A percentile compares a stretch with the other conserved stretches of the same genome.
Conservation (phyloP, 92 coral and sea anemone species). For the Epizoanthus fatuus region DNA sequence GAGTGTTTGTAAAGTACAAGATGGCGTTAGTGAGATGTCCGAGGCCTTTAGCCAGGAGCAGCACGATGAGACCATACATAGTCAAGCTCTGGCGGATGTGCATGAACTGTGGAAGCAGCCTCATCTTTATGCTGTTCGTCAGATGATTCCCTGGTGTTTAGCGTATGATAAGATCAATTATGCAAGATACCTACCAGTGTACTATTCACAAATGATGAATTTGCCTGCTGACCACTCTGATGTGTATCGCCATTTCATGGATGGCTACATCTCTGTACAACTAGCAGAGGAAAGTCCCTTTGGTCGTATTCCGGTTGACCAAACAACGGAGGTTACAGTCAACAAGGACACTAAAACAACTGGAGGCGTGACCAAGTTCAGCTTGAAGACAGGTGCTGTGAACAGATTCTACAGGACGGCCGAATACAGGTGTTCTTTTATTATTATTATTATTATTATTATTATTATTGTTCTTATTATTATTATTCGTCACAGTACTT, state of each 20-base stretch:
- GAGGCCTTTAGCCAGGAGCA: constrained; percentile 2
- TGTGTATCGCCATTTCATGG: constrained; percentile 20
- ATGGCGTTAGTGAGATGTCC: constrained; percentile 24
- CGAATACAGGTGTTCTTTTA: constrained; percentile 65
- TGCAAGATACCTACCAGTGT: constrained; percentile 41
- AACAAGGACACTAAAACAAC: constrained; percentile 69
- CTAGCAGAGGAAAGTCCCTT: constrained; percentile 48
- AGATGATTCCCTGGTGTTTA: constrained; percentile 74
- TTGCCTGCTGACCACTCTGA: constrained; percentile 57
- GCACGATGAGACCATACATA: constrained; percentile 41
- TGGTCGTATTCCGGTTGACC: constrained; percentile 70
- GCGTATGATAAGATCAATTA: constrained; percentile 70
- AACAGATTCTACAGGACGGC: constrained; percentile 71
- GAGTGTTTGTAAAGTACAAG: constrained; percentile 2
- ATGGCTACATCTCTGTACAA: constrained; percentile 57
- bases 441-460: not conserved
- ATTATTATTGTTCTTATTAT: no score
- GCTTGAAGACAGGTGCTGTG: constrained; percentile 61
- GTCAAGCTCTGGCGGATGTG: constrained; percentile 33
- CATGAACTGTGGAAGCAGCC: constrained; percentile 45
- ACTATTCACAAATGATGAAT: constrained; percentile 59
- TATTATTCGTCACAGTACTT: no score
- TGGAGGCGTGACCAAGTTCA: constrained; percentile 43
- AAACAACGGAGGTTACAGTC: constrained; percentile 64
- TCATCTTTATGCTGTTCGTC: constrained; percentile 57